phyloP scores from a whole-genome alignment of 2,888 invertebrate genomes.

The Athetis lepigone region DNA sequence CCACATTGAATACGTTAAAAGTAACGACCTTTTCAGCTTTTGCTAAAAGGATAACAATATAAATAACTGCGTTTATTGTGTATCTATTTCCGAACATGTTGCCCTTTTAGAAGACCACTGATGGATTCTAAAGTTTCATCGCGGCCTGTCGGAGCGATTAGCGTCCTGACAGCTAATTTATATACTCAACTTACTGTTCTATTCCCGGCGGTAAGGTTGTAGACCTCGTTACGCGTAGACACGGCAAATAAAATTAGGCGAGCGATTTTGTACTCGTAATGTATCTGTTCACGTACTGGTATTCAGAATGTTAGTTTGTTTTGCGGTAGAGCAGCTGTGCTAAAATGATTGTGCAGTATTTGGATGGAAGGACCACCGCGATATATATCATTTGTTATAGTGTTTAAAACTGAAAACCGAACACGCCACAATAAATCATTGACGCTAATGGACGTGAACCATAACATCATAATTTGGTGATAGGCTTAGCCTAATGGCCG shows the following conservation, averaged over 20 bases:
- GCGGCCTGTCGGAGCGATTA: slow-evolving; percentile 90
- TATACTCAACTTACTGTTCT: slow-evolving; percentile 89
- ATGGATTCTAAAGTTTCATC: slow-evolving; percentile 89
- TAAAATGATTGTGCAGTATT: background rate
- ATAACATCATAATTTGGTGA: slow-evolving; percentile 1
- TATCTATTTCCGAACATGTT: slow-evolving; percentile 83
- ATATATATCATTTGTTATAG: background rate
- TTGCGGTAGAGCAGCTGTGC: slow-evolving; percentile 3
- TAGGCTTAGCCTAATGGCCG: slow-evolving; percentile 13
- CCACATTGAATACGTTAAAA: slow-evolving; percentile 76
- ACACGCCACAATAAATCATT: background rate
- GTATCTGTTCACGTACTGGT: background rate
- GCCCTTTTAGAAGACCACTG: slow-evolving; percentile 86
- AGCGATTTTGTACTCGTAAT: slow-evolving; percentile 27
- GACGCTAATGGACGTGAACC: background rate
- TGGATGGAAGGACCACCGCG: background rate
- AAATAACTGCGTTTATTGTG: slow-evolving; percentile 83
- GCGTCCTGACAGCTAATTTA: slow-evolving; percentile 90
- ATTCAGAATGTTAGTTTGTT: background rate
- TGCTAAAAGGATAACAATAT: slow-evolving; percentile 85
- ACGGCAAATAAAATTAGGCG: slow-evolving; percentile 61
- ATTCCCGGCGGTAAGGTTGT: slow-evolving; percentile 80
- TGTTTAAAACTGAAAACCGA: too few species aligned
- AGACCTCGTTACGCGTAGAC: slow-evolving; percentile 74
- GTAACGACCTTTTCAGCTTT: slow-evolving; percentile 72